Evolutionary conservation across 1,140 invertebrate genomes (phyloP), one percentile per base, ranked within the genome.

Genomic region (Amyelois transitella): DNA sequence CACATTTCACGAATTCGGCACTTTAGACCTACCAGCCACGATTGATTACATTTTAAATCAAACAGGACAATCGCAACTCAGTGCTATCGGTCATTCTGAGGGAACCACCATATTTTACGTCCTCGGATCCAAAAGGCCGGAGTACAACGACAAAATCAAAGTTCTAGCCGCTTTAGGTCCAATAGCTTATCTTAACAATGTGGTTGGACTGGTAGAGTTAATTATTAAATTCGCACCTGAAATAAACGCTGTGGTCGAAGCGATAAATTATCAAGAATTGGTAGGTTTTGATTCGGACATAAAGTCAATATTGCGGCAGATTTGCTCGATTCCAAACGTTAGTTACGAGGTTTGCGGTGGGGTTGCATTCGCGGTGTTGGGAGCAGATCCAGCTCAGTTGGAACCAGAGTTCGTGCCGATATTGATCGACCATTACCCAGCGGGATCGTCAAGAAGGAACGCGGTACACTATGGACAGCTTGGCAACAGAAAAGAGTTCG

Each of bases 401-500:
- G 65, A 18, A 8, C 43, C 43, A 6, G 17, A 45, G 12, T 45
- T 73, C 0, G 25, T 74, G 2, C 72, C 70, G 12, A 22, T 55
- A 8, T 20, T 78, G 0, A 60, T 58, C 18, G 73, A 75, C 14
- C 63, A 75, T 53, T 70, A 67, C 43, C 75, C 70, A 5, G 58
- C 56, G 0, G 67, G 74, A 17, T 63, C 71, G 0, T 95, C 94
- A 1, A 91, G 90, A 0, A 91, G 92, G 76, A 94, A 93, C 50
- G 64, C 94, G 0, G 53, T 92, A 17, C 92, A 94, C 71, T 92
- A 90, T 56, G 90, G 89, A 0, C 94, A 93, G 67, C 91, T 88
- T 55, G 86, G 82, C 0, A 90, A 90, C 80, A 89, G 86, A 75
- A 86, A 62, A 19, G 45, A 45, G 1, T 80, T 80, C 25, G 38